Evolutionary conservation across 1,140 invertebrate species (phyloP), one percentile per base, ranked within the genome.

Genomic region (Globodera ellingtonae): DNA sequence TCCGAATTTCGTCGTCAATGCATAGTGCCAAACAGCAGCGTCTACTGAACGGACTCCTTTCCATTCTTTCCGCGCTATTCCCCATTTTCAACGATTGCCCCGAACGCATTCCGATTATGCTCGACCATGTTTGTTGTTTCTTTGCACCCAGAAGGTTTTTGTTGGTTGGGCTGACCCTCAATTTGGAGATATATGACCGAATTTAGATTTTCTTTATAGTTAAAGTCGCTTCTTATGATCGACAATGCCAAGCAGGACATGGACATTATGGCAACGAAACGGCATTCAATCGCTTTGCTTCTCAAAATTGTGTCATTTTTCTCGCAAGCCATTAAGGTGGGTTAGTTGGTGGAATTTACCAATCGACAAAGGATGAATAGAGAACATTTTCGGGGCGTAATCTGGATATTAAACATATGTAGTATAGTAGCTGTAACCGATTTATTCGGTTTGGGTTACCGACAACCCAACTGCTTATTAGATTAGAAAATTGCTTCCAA

Each of bases 21-120:
- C 13, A n/a, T 10, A 44, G n/a, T 76, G 67, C 67, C 21, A 65
- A 76, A 5, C 67, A 70, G 35, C 67, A 70, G 0, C 67, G 67
- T 8, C 65, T 77, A n/a, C 46, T 75, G 21, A 87, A 86, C 70
- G 80, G 81, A 74, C 59, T 84, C 48, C 83, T 85, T 15, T 85
- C 84, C 15, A 84, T 87, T 71, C 76, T 84, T 6, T 86, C 85
- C 35, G 56, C 85, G 4, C 86, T 87, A 7, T 87, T 87, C 44
- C 73, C 71, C 46, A 56, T 86, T 48, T 75, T 85, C 71, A 79
- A 85, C 50, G 56, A 69, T 10, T 71, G 70, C 59, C 47, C 83
- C 21, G 81, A 88, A 50, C 59, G 84, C 21, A 79, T 86, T 44
- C 76, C 79, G 4, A 18, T 47, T 13, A 62, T 88, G 47, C 75